A percentile compares a stretch with the other conserved stretches of the same genome.
phyloP scores from a whole-genome alignment of 2,888 invertebrate species.

The Drosophila demipolita region DNA sequence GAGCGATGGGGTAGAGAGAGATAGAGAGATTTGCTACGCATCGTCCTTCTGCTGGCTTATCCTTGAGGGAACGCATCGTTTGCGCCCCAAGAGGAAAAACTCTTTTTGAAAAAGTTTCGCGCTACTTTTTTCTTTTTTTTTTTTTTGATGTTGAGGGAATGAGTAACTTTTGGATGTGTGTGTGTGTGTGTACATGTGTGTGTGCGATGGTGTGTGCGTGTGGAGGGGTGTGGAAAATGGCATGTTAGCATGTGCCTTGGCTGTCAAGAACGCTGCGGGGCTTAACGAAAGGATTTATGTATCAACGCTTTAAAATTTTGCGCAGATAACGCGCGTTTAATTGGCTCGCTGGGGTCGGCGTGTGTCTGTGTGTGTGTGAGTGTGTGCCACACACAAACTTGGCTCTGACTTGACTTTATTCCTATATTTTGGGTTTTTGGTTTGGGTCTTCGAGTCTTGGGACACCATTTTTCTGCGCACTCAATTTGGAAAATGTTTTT shows the following conservation, averaged over 20 bases:
- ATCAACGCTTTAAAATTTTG: slow-evolving; percentile 84
- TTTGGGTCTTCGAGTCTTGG: not conserved
- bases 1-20: slow-evolving; percentile 1
- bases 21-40: slow-evolving; percentile 49
- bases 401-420: slow-evolving; percentile 43
- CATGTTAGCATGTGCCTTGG: slow-evolving; percentile 75
- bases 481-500: slow-evolving; percentile 59
- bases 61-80: slow-evolving; percentile 68
- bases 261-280: slow-evolving; percentile 79
- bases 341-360: slow-evolving; percentile 62
- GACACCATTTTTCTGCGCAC: slow-evolving; percentile 44
- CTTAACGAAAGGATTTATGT: slow-evolving; percentile 83
- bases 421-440: not conserved
- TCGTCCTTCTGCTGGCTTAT: slow-evolving; percentile 60
- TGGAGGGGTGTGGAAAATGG: slow-evolving; percentile 68
- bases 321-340: slow-evolving; percentile 83
- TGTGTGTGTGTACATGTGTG: slow-evolving; percentile 13
- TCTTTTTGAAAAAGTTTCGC: slow-evolving; percentile 77
- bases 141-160: slow-evolving; percentile 11
- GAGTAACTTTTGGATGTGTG: slow-evolving; percentile 23
- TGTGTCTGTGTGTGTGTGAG: not conserved
- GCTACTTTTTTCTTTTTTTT: slow-evolving; percentile 32
- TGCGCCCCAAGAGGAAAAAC: slow-evolving; percentile 64
- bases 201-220: slow-evolving; percentile 11
- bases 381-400: slow-evolving; percentile 41